Percentiles rank a stretch among this genome's conserved stretches.
Evolutionary conservation across 2,113 vertebrate species (phyloP).

Genomic region (Merops nubicus): DNA sequence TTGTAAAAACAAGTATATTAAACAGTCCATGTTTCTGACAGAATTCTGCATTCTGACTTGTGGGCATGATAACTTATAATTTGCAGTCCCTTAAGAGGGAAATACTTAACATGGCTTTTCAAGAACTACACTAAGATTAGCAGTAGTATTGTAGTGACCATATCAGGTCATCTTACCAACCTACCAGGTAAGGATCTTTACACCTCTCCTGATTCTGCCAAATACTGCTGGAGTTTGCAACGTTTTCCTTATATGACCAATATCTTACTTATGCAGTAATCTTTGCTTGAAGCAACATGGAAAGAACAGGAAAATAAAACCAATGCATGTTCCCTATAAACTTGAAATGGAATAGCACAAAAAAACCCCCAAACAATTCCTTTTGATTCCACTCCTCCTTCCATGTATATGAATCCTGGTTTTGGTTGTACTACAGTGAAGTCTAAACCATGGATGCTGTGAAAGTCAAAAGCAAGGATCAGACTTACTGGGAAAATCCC

Average conservation of each 20-base stretch:
- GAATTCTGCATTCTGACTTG: background rate
- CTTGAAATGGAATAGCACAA: background rate
- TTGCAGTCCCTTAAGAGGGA: background rate
- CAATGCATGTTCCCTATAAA: background rate
- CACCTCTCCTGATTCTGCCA: background rate
- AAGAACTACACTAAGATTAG: background rate
- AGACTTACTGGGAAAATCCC: conserved; percentile 92
- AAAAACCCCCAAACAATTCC: background rate
- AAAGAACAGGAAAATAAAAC: background rate
- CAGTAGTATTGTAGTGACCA: background rate
- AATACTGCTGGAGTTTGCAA: background rate
- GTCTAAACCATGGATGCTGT: background rate
- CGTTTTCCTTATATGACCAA: background rate
- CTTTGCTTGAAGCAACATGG: background rate
- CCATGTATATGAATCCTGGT: background rate
- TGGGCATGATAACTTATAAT: background rate
- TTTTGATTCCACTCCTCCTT: background rate
- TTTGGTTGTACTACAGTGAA: background rate
- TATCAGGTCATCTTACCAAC: background rate
- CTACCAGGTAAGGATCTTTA: background rate
- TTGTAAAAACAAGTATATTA: background rate
- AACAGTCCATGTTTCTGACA: background rate
- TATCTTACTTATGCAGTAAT: background rate
- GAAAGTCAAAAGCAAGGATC: background rate
- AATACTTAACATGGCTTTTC: background rate